Conservation (phyloP, 1,140 invertebrate species). For the Steinernema feltiae region DNA sequence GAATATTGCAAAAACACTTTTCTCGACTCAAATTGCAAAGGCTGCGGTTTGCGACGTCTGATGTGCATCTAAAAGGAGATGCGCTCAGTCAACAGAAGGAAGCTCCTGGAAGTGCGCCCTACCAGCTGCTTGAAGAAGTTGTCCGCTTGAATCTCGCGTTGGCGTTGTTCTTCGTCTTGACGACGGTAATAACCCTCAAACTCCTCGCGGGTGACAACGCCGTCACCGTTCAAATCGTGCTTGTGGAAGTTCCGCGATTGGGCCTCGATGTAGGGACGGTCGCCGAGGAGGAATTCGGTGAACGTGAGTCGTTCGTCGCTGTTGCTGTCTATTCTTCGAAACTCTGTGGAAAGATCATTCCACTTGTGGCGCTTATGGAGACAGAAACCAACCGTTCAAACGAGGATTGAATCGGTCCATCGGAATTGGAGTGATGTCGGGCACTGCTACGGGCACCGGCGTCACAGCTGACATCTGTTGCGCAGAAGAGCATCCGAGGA, state of each 20-base stretch:
- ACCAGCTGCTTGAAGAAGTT: conserved; percentile 50
- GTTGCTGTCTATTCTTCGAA: conserved; percentile 48
- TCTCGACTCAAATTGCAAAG: conserved; percentile 11
- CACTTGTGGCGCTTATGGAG: background rate
- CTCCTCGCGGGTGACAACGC: conserved; percentile 44
- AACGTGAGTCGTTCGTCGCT: conserved; percentile 42
- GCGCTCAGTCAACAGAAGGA: background rate
- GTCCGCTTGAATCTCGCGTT: conserved; percentile 35
- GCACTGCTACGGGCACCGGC: background rate
- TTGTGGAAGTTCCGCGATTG: conserved; percentile 45
- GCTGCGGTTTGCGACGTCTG: conserved; percentile 13
- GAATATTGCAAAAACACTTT: conserved; percentile 9
- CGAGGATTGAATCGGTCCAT: conserved; percentile 46
- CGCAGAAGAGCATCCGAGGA: background rate
- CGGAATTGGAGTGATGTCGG: conserved; percentile 49
- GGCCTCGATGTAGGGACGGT: conserved; percentile 45
- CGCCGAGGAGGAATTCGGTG: conserved; percentile 46
- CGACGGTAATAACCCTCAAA: conserved; percentile 46
- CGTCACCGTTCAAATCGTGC: conserved; percentile 45
- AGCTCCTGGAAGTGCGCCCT: conserved; percentile 17
- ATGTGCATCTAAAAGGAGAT: conserved; percentile 13
- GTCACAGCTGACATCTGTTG: background rate
- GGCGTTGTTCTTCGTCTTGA: conserved; percentile 36
- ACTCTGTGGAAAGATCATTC: conserved; percentile 25
- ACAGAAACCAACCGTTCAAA: conserved; percentile 36